Evolutionary conservation across 2,888 invertebrate species (phyloP), one percentile per base, ranked within the genome.

Genomic region (Chydorus sphaericus): DNA sequence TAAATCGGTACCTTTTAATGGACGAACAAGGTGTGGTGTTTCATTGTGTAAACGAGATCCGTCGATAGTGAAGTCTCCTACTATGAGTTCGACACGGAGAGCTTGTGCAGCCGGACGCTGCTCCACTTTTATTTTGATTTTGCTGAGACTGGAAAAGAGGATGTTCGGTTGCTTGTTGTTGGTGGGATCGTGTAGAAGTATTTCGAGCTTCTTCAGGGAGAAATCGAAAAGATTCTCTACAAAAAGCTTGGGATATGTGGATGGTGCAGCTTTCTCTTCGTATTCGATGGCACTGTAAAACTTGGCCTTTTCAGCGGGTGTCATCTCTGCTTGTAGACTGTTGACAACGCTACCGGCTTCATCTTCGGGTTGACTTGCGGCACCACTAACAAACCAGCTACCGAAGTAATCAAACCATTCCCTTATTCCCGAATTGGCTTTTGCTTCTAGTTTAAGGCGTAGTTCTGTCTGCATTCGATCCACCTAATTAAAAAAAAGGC

Each of bases 211-310:
- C 60, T 82, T 79, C 39, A 96, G 72, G 39, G 80, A 76, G 69
- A 96, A 92, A 61, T 79, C 75, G 61, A 85, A 74, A 64, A 82
- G 78, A 5, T 85, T 77, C 56, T 89, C 90, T 50, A 87, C 83
- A 68, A 83, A 97, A 57, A 78, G 75, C 20, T 75, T 72, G 0
- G 90, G 90, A 64, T 82, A 74, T 62, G 81, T 77, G 0, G 81
- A 68, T 0, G 84, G 83, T 0, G 77, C 74, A 0, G 78, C 76
- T 68, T 88, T 88, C 71, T 97, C 96, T 65, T 91, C 84, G 71
- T 98, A 99, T 65, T 91, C 97, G 66, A 98, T 96, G 2, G 97
- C 97, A 60, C 83, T 80, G 73, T 86, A 97, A 20, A 98, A 73
- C 66, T 93, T 93, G 28, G 79, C 77, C 68, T 96, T 97, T 68